phyloP scores from a whole-genome alignment of 2,797 vertebrate species.

The Peromyscus attwateri region DNA sequence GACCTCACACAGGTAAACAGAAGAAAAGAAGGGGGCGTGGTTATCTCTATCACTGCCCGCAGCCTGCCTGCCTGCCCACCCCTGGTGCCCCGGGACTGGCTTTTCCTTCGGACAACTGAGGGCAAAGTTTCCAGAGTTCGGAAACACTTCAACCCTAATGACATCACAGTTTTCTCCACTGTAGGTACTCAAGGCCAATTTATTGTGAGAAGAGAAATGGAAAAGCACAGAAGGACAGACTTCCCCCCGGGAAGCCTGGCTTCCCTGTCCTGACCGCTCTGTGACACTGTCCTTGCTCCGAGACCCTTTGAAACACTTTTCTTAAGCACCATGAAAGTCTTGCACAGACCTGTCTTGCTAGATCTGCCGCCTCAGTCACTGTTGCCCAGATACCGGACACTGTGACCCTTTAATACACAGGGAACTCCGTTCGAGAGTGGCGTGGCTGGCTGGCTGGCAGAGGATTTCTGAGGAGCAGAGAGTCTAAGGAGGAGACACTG shows the following conservation, averaged over 20 bases:
- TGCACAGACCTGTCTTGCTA: neutral
- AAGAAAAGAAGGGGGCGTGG: neutral
- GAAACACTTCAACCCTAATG: neutral
- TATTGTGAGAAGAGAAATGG: neutral
- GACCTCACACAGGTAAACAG: neutral
- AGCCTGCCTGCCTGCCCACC: too few relatives aligned
- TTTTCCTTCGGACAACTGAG: neutral
- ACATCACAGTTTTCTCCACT: neutral
- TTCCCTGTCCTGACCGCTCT: too few relatives aligned
- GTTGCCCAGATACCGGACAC: neutral
- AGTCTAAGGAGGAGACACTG: neutral
- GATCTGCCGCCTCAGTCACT: neutral
- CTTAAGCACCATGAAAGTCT: neutral
- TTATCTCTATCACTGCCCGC: neutral
- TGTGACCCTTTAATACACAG: neutral
- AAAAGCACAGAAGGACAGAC: too few relatives aligned
- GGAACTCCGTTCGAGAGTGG: conserved; percentile 26
- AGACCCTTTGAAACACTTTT: neutral
- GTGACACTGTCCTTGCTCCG: too few relatives aligned
- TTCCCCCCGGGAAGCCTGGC: neutral
- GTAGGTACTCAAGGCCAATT: neutral
- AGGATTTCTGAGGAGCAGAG: neutral
- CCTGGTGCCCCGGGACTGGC: neutral
- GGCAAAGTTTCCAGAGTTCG: neutral
- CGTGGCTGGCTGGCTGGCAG: neutral